Conservation (phyloP, 2,888 invertebrate species). For the Schizaphis graminum region DNA sequence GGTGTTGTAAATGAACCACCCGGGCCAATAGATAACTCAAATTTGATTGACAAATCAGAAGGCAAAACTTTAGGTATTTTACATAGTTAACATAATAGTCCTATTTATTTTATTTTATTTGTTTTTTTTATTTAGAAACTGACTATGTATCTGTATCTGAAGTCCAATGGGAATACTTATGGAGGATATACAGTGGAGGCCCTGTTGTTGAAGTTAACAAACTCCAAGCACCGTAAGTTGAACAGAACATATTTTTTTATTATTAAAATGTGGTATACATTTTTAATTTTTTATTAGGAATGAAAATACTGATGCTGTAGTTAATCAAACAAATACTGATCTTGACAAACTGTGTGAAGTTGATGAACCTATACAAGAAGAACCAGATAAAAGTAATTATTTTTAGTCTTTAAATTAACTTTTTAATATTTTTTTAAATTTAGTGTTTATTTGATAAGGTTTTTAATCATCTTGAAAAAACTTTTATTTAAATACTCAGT, state of each 20-base stretch:
- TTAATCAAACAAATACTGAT: conserved; percentile 9
- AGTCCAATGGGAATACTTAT: conserved; percentile 89
- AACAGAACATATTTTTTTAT: neutral
- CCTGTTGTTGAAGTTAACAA: conserved; percentile 77
- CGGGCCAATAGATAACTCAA: conserved; percentile 87
- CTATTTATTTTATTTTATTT: neutral
- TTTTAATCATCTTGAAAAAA: neutral
- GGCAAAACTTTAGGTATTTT: conserved; percentile 33
- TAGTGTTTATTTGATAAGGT: neutral
- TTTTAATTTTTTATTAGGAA: conserved; percentile 6
- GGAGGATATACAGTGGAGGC: conserved; percentile 89
- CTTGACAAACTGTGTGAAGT: conserved; percentile 15
- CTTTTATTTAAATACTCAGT: neutral
- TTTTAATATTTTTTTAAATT: neutral
- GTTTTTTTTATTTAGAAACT: conserved; percentile 70
- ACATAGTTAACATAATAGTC: neutral
- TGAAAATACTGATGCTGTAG: neutral
- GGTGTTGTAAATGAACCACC: conserved; percentile 84
- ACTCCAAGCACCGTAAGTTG: conserved; percentile 41
- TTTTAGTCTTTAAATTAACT: neutral
- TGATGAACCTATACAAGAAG: conserved; percentile 36
- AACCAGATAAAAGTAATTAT: conserved; percentile 45
- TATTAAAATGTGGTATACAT: neutral
- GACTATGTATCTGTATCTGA: conserved; percentile 86
- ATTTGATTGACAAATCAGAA: conserved; percentile 74